A percentile compares a stretch with the other conserved stretches of the same genome.
phyloP scores from a whole-genome alignment of 2,113 vertebrate species.

The Philantomba maxwellii region DNA sequence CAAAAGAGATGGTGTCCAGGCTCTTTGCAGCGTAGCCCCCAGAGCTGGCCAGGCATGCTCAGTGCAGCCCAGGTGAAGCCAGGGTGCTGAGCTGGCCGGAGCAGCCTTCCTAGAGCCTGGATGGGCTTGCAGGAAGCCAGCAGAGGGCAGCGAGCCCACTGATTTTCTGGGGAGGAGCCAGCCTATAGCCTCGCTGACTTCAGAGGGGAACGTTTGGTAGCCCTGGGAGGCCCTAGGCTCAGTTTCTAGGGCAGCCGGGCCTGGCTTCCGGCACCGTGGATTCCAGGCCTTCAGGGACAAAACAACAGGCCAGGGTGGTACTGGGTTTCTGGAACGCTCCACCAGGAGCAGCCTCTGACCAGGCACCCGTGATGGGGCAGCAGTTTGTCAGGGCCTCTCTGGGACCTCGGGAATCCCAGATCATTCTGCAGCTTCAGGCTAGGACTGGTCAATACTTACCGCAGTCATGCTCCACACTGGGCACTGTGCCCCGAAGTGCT shows the following conservation, averaged over 20 bases:
- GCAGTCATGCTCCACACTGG: rapidly evolving
- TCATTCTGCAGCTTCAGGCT: background rate
- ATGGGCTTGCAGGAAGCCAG: background rate
- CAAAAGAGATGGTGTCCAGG: background rate
- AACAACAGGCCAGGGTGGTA: background rate
- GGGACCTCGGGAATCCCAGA: background rate
- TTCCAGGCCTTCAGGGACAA: background rate
- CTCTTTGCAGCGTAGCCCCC: background rate
- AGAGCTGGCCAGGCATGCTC: background rate
- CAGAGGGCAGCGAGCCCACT: background rate
- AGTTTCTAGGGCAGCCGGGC: background rate
- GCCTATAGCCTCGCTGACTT: rapidly evolving
- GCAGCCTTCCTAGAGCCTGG: background rate
- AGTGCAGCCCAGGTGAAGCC: too few relatives aligned
- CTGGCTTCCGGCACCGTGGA: background rate
- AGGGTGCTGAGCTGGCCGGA: background rate
- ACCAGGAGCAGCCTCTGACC: background rate
- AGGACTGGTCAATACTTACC: background rate
- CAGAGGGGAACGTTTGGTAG: background rate
- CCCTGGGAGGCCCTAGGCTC: background rate
- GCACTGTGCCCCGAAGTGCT: background rate
- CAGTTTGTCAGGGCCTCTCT: background rate
- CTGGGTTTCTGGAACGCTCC: background rate
- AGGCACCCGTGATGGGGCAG: background rate
- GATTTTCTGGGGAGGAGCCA: background rate